Base-by-base conservation (phyloP, 2,113 vertebrate species). In the Chitala chitala region DNA sequence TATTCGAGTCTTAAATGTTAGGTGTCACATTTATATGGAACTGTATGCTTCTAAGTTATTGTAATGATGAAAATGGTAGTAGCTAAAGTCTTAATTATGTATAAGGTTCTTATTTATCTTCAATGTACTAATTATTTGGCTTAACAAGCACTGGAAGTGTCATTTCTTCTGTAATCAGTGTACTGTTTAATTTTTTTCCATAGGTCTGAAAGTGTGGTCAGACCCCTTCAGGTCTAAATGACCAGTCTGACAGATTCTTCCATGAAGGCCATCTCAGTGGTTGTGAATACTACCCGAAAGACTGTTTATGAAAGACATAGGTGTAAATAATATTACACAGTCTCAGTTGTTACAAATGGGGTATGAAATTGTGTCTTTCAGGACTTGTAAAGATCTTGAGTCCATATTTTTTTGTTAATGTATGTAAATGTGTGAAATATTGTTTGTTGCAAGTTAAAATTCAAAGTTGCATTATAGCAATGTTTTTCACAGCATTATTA, bases 121-220 rank as follows among this genome's bases (percentile, higher is more conserved):
- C 26, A 63, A 46, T 26, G 24, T 3, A 13, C 17, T 29, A 31
- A 33, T 15, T 61, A 1, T 36, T 61, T 31, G 33, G 13, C 58
- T 15, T 26, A 58, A 7, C 26, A 9, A 6, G 22, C 9, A 17
- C 33, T 54, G 54, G 53, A 13, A 36, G n/a, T 13, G 42, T 42
- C n/a, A n/a, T 15, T 26, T 36, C 22, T 2, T 29, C 12, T 36
- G 42, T 54, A 13, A 17, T 10, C 42, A 22, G 29, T 71, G 10
- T 76, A 20, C 46, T 12, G 55, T 1, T 48, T 59, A 8, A 71
- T 5, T 22, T 15, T 73, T 22, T 38, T 58, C 63, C 46, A 1
- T 73, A 92, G 91, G 91, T 75, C 63, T 92, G 75, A 90, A 91
- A 79, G 70, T 89, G 0, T 92, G 91, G 91, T 89, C 90, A 0